phyloP scores from a whole-genome alignment of 2,888 invertebrate species.

The Onthophagus sagittarius region DNA sequence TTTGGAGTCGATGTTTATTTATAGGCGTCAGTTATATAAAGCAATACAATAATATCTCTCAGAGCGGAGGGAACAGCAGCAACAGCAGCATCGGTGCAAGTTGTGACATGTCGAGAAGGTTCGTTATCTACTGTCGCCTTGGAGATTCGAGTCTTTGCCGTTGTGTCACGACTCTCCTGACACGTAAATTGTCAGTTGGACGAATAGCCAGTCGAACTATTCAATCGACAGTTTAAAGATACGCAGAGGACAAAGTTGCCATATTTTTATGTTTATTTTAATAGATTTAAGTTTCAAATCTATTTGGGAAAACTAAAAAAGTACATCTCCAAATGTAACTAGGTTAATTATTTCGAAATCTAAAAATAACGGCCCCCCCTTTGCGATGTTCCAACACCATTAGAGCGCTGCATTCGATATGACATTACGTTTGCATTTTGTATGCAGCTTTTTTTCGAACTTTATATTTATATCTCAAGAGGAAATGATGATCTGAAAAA shows the following conservation, averaged over 20 bases:
- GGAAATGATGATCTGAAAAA: no score
- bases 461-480: no score
- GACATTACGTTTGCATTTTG: slow-evolving; percentile 2
- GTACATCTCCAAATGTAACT: slow-evolving; percentile 8
- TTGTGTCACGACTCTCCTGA: not conserved
- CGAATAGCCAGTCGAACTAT: not conserved
- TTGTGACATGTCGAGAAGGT: not conserved
- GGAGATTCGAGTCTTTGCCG: not conserved
- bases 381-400: not conserved
- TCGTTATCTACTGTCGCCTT: not conserved
- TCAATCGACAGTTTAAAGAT: not conserved
- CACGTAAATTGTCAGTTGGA: not conserved
- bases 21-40: not conserved
- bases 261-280: not conserved
- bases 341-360: slow-evolving; percentile 3
- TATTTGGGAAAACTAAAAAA: not conserved
- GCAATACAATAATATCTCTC: not conserved
- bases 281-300: not conserved
- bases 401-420: slow-evolving; percentile 2
- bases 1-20: not conserved
- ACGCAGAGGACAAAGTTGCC: not conserved
- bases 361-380: slow-evolving; percentile 5
- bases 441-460: no score
- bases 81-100: not conserved
- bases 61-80: not conserved